Evolutionary conservation across 2,888 invertebrate species (phyloP).

Genomic region (Agrypnus murinus): DNA sequence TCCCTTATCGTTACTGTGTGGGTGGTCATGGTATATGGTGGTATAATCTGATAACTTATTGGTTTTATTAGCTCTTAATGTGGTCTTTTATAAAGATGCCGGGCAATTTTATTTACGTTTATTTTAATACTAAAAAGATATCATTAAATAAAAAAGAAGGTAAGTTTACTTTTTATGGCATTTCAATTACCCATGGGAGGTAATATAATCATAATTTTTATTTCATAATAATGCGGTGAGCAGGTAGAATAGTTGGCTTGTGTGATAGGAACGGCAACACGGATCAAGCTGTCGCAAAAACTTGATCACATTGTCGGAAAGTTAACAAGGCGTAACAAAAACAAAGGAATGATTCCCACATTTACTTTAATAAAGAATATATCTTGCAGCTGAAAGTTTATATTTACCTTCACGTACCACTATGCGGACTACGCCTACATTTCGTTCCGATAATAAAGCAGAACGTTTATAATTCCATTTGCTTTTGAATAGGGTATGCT

Average conservation of each 20-base stretch:
- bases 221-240: background rate
- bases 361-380: background rate
- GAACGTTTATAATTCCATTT: too few relatives aligned
- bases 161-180: background rate
- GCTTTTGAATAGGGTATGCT: too few relatives aligned
- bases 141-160: background rate
- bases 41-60: slow-evolving; percentile 34
- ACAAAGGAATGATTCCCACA: slow-evolving; percentile 22
- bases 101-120: slow-evolving; percentile 6
- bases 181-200: too few relatives aligned
- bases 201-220: slow-evolving; percentile 20
- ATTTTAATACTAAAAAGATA: too few relatives aligned
- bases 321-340: slow-evolving; percentile 34
- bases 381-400: too few relatives aligned
- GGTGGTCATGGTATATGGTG: slow-evolving; percentile 56
- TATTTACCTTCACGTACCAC: too few relatives aligned
- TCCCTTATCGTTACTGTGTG: slow-evolving; percentile 58
- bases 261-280: slow-evolving; percentile 7
- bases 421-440: too few relatives aligned
- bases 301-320: slow-evolving; percentile 33
- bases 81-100: slow-evolving; percentile 16
- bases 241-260: slow-evolving; percentile 1
- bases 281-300: slow-evolving; percentile 25
- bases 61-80: slow-evolving; percentile 21
- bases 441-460: too few relatives aligned